Evolutionary conservation across 2,113 vertebrate genomes (phyloP), one percentile per base, ranked within the genome.

Genomic region (Sorex araneus): DNA sequence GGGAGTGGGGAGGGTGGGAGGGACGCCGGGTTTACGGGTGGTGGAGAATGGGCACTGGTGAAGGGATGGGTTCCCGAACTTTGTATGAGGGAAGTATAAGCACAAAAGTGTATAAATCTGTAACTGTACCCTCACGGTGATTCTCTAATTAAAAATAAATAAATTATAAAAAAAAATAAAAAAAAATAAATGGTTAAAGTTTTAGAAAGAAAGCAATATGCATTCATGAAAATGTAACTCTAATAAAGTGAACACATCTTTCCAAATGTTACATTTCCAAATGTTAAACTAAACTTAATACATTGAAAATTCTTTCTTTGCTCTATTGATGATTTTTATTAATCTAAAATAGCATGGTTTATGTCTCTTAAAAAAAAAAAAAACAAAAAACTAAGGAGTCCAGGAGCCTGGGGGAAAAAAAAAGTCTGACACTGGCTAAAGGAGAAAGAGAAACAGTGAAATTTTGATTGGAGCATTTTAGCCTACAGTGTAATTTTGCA

Each of bases 361-460:
- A 34, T 82, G 64, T 79, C 40, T 86, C 90, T 89, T 94, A 95
- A 95, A n/a, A n/a, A n/a, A n/a, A n/a, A n/a, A n/a, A n/a, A n/a
- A n/a, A n/a, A n/a, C n/a, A n/a, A n/a, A n/a, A 40, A 93, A 28
- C 57, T 28, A 34, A 70, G 16, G 12, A 63, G 54, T 47, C 13
- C 27, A 13, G 27, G 19, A 7, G 32, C 19, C 1, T 2, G 25
- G 16, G 2, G 67, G 71, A 45, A 28, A 70, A n/a, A n/a, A 4
- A 18, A 25, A 6, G 18, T 60, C 21, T 64, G 76, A 57, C 11
- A 15, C 43, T 54, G 25, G 87, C 10, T 0, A 1, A 79, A 79
- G 32, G 60, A 57, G 40, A 30, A 6, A 80, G 36, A 32, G 64
- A 36, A 84, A 27, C 25, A 57, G 25, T 27, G 34, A 73, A 40